phyloP scores from a whole-genome alignment of 2,797 vertebrate species.

The Corythornis leucogaster region DNA sequence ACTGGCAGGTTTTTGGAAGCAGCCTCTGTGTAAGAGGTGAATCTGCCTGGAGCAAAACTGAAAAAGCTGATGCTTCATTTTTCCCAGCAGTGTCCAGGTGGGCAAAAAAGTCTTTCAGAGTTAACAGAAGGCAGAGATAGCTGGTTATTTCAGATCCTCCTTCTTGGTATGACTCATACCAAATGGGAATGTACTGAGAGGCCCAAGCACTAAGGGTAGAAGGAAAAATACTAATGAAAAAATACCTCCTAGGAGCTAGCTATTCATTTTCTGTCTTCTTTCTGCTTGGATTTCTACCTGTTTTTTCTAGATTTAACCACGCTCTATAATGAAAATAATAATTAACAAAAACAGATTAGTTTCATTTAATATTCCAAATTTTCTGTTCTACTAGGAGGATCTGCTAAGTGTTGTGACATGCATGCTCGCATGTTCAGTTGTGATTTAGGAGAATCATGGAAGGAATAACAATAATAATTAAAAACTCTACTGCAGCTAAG shows the following conservation, averaged over 20 bases:
- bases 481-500: conserved; percentile 31
- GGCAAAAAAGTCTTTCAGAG: background rate
- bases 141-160: conserved; percentile 16
- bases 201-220: background rate
- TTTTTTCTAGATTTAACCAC: background rate
- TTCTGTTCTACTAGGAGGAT: background rate
- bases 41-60: conserved; percentile 16
- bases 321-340: background rate
- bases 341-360: conserved; percentile 2
- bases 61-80: background rate
- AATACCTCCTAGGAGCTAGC: background rate
- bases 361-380: conserved; percentile 1
- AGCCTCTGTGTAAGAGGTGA: background rate
- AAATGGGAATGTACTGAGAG: background rate
- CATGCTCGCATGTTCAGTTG: background rate
- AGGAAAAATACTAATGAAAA: background rate
- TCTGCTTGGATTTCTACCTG: background rate
- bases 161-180: background rate
- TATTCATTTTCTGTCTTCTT: conserved; percentile 8
- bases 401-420: background rate
- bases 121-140: conserved; percentile 17
- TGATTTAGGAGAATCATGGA: background rate
- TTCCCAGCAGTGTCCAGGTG: background rate
- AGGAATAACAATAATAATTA: conserved; percentile 4
- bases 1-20: conserved; percentile 17